Conservation (phyloP, 2,113 vertebrate genomes). For the Clarias gariepinus region DNA sequence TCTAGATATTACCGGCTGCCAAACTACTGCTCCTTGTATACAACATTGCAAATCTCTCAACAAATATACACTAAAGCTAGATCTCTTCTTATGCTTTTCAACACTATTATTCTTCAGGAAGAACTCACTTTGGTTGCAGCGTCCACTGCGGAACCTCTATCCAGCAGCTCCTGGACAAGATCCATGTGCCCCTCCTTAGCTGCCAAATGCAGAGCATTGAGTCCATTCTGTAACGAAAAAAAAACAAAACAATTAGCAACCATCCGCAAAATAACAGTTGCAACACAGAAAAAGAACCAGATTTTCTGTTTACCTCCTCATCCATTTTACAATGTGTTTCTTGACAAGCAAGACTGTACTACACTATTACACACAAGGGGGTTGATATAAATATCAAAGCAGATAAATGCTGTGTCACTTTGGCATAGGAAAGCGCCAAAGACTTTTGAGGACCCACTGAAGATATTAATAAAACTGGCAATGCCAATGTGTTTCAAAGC, state of each 20-base stretch:
- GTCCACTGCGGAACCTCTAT: constrained; percentile 87
- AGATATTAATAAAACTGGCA: constrained; percentile 55
- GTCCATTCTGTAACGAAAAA: constrained; percentile 85
- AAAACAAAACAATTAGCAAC: constrained; percentile 29
- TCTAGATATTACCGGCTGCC: neutral
- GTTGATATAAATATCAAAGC: constrained; percentile 50
- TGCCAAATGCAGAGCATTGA: constrained; percentile 94
- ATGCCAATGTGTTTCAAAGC: neutral
- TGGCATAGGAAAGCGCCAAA: constrained; percentile 47
- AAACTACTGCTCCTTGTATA: neutral
- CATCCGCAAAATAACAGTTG: neutral
- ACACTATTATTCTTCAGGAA: neutral
- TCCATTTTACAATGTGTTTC: constrained; percentile 36
- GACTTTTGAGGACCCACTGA: constrained; percentile 14
- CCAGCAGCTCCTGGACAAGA: constrained; percentile 94
- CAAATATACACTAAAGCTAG: neutral
- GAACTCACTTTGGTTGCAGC: constrained; percentile 90
- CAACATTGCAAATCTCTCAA: neutral
- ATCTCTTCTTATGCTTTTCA: neutral
- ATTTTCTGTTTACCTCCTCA: constrained; percentile 39
- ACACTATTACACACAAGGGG: constrained; percentile 1
- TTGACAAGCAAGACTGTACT: constrained; percentile 1
- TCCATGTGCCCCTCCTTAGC: constrained; percentile 97
- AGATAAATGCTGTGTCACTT: constrained; percentile 48
- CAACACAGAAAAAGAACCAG: neutral